Conservation (phyloP, 2,888 invertebrate species). For the Pimpla rufipes region DNA sequence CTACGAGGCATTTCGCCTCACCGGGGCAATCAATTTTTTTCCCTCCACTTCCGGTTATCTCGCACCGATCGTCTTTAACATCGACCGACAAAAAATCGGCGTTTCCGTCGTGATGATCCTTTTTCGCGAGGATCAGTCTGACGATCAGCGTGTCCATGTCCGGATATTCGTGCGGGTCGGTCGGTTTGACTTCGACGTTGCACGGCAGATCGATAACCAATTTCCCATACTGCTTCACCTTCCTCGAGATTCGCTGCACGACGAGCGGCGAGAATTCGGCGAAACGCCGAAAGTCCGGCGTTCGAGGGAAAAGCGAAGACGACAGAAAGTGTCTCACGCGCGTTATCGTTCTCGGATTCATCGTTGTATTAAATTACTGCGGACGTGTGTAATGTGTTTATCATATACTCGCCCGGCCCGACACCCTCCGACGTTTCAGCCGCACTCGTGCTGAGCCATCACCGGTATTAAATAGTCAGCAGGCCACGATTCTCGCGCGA, state of each 20-base stretch:
- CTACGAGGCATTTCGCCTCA: constrained; percentile 63
- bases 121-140: constrained; percentile 54
- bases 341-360: constrained; percentile 33
- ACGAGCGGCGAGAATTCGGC: constrained; percentile 27
- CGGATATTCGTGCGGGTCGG: constrained; percentile 72
- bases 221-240: constrained; percentile 71
- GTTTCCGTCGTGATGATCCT: neutral
- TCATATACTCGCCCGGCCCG: neutral
- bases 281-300: constrained; percentile 22
- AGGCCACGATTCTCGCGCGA: neutral
- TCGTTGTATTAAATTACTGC: constrained; percentile 18
- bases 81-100: constrained; percentile 63
- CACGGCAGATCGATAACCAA: constrained; percentile 71
- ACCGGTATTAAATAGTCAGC: neutral
- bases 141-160: constrained; percentile 71
- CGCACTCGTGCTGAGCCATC: neutral
- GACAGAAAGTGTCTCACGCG: constrained; percentile 30
- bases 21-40: constrained; percentile 13
- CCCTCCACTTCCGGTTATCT: constrained; percentile 49
- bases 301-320: neutral
- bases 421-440: neutral
- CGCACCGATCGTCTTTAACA: constrained; percentile 57
- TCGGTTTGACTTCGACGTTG: constrained; percentile 70
- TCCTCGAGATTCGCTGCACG: constrained; percentile 61
- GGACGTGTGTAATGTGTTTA: neutral